phyloP scores from a whole-genome alignment of 53 echinoderm and acorn worm genomes.

The Holothuria scabra region DNA sequence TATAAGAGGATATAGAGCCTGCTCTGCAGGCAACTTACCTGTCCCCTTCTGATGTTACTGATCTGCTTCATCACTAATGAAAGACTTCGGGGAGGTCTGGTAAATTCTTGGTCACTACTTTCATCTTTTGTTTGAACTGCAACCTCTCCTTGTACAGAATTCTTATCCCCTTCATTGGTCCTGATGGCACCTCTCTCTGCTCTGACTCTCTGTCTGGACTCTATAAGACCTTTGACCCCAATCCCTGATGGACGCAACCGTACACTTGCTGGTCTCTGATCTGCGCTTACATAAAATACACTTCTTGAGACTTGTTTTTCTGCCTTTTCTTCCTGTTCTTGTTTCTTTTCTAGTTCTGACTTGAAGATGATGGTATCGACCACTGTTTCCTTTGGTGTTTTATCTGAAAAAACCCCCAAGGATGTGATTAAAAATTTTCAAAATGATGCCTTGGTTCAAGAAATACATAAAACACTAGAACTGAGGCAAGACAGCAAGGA shows the following conservation, averaged over 20 bases:
- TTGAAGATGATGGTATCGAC: conserved; percentile 34
- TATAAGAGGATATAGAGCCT: background rate
- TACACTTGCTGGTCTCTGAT: background rate
- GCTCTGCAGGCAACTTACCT: conserved; percentile 56
- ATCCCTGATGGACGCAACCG: conserved; percentile 33
- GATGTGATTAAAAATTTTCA: background rate
- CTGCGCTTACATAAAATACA: conserved; percentile 24
- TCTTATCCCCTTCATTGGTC: background rate
- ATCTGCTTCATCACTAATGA: conserved; percentile 85
- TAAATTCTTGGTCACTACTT: conserved; percentile 4
- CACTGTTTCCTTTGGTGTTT: background rate
- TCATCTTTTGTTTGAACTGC: background rate
- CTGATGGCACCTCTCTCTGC: background rate
- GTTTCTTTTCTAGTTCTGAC: conserved; percentile 52
- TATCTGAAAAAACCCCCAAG: background rate
- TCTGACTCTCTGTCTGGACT: background rate
- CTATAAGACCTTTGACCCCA: conserved; percentile 38
- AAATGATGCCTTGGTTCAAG: background rate
- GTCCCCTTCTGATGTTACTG: conserved; percentile 77
- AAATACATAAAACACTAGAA: no score
- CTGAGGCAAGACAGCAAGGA: no score
- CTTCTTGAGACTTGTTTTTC: conserved; percentile 24
- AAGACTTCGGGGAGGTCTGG: conserved; percentile 61
- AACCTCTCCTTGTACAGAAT: background rate
- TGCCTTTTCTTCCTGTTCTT: conserved; percentile 29